phyloP scores from a whole-genome alignment of 2,888 invertebrate species.

The Clunio marinus region DNA sequence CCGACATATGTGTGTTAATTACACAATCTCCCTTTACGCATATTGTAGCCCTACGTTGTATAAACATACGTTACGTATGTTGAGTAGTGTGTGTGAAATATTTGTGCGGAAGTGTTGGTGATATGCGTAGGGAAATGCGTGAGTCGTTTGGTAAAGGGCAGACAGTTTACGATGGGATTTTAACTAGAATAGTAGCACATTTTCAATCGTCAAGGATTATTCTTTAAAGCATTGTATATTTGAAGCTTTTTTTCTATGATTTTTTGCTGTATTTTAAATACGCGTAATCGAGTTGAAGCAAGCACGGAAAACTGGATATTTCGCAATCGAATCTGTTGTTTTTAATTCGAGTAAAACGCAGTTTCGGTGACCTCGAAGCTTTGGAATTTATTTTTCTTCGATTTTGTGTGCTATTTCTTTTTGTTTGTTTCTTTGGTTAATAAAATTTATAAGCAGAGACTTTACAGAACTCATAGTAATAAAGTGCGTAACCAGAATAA shows the following conservation, averaged over 20 bases:
- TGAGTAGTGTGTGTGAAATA: neutral
- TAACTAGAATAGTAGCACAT: constrained; percentile 28
- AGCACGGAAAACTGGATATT: constrained; percentile 8
- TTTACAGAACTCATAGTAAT: neutral
- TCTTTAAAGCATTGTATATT: neutral
- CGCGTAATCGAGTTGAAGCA: neutral
- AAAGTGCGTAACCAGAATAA: neutral
- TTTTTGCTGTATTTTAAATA: neutral
- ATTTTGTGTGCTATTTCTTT: constrained; percentile 6
- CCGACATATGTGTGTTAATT: neutral
- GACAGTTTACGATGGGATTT: constrained; percentile 26
- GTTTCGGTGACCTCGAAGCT: constrained; percentile 36
- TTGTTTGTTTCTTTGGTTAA: neutral
- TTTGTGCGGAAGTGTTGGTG: neutral
- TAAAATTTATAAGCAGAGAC: neutral
- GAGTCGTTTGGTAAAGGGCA: neutral
- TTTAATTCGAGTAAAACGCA: constrained; percentile 34
- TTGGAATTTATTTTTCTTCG: constrained; percentile 2
- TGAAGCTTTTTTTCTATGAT: constrained; percentile 12
- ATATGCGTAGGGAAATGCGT: constrained; percentile 35
- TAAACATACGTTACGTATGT: neutral
- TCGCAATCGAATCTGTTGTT: constrained; percentile 13
- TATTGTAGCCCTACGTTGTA: neutral
- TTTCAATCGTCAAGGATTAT: constrained; percentile 3
- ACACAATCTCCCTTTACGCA: constrained; percentile 2